Evolutionary conservation across 1,140 invertebrate species (phyloP).

Genomic region (Aphelenchoides avenae): DNA sequence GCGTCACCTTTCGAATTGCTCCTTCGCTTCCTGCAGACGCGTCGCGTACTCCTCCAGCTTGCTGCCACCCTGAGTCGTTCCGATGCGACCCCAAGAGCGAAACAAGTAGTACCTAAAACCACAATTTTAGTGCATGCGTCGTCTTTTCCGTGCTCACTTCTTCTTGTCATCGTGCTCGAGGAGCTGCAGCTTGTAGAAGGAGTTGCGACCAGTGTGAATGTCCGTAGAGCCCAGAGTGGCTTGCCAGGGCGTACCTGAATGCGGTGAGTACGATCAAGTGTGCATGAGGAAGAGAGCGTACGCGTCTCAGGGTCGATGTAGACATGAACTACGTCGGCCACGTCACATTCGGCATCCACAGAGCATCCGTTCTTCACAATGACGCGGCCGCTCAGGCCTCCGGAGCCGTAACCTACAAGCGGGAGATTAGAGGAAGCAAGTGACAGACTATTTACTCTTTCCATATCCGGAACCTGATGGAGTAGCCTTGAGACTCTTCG

Average conservation of each 20-base stretch:
- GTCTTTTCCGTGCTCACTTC: constrained; percentile 1
- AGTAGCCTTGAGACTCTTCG: constrained; percentile 4
- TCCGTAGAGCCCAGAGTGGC: constrained; percentile 23
- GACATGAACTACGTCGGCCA: constrained; percentile 41
- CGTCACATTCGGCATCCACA: constrained; percentile 39
- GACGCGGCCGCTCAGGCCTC: background rate
- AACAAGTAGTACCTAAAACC: constrained; percentile 65
- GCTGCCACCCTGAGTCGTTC: constrained; percentile 79
- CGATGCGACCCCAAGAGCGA: constrained; percentile 88
- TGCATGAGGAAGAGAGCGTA: background rate
- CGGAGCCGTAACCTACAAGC: background rate
- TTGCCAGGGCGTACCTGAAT: constrained; percentile 16
- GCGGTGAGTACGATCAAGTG: constrained; percentile 2
- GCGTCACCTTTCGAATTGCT: constrained; percentile 66
- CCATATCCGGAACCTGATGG: background rate
- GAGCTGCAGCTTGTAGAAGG: constrained; percentile 89
- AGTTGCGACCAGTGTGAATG: constrained; percentile 66
- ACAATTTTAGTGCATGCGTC: constrained; percentile 12
- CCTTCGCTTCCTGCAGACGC: constrained; percentile 66
- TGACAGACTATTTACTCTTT: constrained; percentile 7
- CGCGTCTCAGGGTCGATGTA: constrained; percentile 35
- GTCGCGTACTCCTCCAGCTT: constrained; percentile 69
- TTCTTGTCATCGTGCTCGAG: constrained; percentile 69
- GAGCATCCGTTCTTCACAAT: constrained; percentile 35
- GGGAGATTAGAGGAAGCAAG: constrained; percentile 18